Base-by-base conservation (phyloP, 2,888 invertebrate species). In the Coenonympha glycerion region DNA sequence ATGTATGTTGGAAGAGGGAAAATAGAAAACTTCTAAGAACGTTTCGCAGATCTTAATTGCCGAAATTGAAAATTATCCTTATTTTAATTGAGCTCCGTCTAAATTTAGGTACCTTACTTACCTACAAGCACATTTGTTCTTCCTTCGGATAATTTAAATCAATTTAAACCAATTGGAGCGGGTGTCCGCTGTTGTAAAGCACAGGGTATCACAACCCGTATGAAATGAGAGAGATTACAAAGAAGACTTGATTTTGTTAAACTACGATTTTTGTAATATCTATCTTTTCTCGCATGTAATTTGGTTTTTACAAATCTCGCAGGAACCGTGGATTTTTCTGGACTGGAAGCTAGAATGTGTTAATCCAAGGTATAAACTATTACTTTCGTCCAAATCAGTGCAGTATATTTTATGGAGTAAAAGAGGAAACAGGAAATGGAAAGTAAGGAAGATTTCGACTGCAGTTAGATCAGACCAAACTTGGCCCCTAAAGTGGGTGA, bases 161-260 rank as follows among this genome's bases (percentile, higher is more conserved):
- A 84, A 84, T 85, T 85, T 68, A 79, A 24, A 71, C 65, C 81
- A 86, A 84, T 86, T 85, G 81, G 77, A 69, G 63, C 61, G 60
- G 61, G 47, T 47, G 52, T 55, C 24, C 15, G 54, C 49, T 44
- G 34, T 45, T 24, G 45, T 24, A 24, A 45, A 34, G 16, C 13
- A 40, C 37, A 30, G 46, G 36, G 40, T 37, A 34, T 19, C 41
- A 24, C 24, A 28, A 26, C 24, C 11, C 15, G 28, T 13, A 18
- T 22, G 24, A 52, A 55, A 48, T 52, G 46, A 31, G 46, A 48
- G 37, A 46, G 36, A 48, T 49, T 39, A 24, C 16, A 6, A n/a
- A 21, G 19, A 24, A 9, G 33, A 39, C 39, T 34, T 44, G 16
- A 26, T 34, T 34, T 9, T 9, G 24, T 16, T 6, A 9, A 13